Percentiles rank a stretch among this genome's conserved stretches.
phyloP scores from a whole-genome alignment of 2,113 vertebrate species.

The Eulemur rufifrons region DNA sequence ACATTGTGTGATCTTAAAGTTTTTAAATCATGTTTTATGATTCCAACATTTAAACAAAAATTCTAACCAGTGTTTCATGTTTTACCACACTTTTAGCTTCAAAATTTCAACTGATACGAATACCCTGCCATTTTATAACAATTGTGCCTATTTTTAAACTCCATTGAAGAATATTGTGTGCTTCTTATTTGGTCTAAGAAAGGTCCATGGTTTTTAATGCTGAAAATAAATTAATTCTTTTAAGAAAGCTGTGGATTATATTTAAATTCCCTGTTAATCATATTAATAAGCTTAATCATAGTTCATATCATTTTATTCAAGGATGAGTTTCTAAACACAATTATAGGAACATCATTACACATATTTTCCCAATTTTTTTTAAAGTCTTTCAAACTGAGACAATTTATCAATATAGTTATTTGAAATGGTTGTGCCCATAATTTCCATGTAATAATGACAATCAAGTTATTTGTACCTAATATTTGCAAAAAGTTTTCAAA shows the following conservation, averaged over 20 bases:
- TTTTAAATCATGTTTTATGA: background rate
- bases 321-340: background rate
- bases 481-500: background rate
- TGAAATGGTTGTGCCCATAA: background rate
- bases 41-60: background rate
- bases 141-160: background rate
- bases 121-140: background rate
- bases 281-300: constrained; percentile 16
- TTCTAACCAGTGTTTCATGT: background rate
- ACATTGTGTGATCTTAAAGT: background rate
- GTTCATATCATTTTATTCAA: background rate
- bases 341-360: background rate
- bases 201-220: background rate
- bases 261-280: constrained; percentile 1
- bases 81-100: background rate
- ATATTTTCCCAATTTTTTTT: constrained; percentile 22
- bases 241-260: background rate
- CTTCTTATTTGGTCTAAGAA: background rate
- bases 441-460: background rate
- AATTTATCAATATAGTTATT: constrained; percentile 31
- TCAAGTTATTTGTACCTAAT: background rate
- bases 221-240: constrained; percentile 10
- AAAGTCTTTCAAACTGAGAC: background rate
- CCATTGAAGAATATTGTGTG: background rate
- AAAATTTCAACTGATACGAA: background rate